phyloP scores from a whole-genome alignment of 1,140 invertebrate genomes.

The Platyura marginata region DNA sequence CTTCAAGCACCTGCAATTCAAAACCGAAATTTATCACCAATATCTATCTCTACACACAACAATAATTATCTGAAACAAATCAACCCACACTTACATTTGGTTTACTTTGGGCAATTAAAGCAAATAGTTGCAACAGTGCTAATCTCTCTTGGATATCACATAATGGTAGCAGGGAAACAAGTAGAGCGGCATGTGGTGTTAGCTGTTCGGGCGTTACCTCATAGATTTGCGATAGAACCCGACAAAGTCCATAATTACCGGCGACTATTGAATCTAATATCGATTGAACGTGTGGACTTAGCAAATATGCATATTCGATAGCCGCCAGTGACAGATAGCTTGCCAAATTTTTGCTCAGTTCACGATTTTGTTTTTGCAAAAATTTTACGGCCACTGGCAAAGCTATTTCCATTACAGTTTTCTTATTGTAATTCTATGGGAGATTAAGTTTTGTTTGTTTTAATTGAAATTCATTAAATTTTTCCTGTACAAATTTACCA shows the following conservation, averaged over 20 bases:
- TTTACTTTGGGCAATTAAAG: slow-evolving; percentile 59
- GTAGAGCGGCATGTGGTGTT: slow-evolving; percentile 60
- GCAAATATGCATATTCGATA: slow-evolving; percentile 68
- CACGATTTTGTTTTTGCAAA: slow-evolving; percentile 72
- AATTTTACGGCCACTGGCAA: slow-evolving; percentile 83
- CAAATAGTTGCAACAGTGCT: slow-evolving; percentile 61
- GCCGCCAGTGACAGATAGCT: slow-evolving; percentile 84
- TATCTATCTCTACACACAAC: too few relatives aligned
- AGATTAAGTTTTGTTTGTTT: slow-evolving; percentile 6
- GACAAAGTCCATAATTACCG: slow-evolving; percentile 71
- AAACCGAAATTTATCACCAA: too few relatives aligned
- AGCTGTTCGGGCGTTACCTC: slow-evolving; percentile 67
- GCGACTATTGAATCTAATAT: slow-evolving; percentile 79
- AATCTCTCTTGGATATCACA: slow-evolving; percentile 70
- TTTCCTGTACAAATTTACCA: slow-evolving; percentile 52
- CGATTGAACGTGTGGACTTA: slow-evolving; percentile 70
- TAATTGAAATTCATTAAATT: slow-evolving; percentile 5
- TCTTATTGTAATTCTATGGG: slow-evolving; percentile 70
- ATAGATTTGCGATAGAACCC: slow-evolving; percentile 77
- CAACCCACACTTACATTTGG: slow-evolving; percentile 51
- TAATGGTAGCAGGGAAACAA: slow-evolving; percentile 60
- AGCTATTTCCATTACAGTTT: slow-evolving; percentile 71
- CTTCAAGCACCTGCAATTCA: slow-evolving; percentile 14
- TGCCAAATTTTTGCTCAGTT: slow-evolving; percentile 74
- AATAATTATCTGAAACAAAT: not conserved